These are phyloP conservation scores for Genyomyrus donnyi DNA, from an alignment of 2,113 vertebrate genomes.

Conservation along the genomic window DNA sequence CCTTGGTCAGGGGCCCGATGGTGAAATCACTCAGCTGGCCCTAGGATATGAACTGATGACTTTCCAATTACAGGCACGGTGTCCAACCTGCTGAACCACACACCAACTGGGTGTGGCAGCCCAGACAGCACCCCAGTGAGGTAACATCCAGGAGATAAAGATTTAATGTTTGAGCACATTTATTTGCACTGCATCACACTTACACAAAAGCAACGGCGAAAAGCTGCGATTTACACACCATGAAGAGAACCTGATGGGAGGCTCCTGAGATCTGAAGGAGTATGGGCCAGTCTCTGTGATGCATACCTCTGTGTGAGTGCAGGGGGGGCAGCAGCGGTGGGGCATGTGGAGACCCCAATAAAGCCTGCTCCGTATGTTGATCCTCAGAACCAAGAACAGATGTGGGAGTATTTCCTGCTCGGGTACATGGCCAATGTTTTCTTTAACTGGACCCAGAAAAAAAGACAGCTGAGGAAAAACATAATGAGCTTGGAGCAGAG, in stretches of 20 bases:
- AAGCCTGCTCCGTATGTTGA: slow-evolving; percentile 54
- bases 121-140: neutral
- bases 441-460: slow-evolving; percentile 48
- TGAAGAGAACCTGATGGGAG: no score
- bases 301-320: slow-evolving; percentile 33
- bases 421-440: slow-evolving; percentile 53
- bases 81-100: neutral
- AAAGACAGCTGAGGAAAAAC: slow-evolving; percentile 39
- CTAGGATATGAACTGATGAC: neutral
- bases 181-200: neutral
- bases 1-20: neutral
- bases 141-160: neutral
- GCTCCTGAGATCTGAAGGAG: neutral
- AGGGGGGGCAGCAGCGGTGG: slow-evolving; percentile 25
- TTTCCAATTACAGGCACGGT: neutral
- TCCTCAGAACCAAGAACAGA: slow-evolving; percentile 62
- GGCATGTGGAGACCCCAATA: slow-evolving; percentile 44
- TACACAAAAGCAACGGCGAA: neutral
- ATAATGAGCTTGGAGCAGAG: neutral
- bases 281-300: slow-evolving; percentile 1
- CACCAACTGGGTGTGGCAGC: neutral
- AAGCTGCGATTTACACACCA: neutral
- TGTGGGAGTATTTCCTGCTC: slow-evolving; percentile 65
- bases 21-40: neutral
- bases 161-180: no score